These are phyloP conservation scores for Antigone vipio DNA, from an alignment of 2,113 vertebrate genomes.

Conservation along the genomic window DNA sequence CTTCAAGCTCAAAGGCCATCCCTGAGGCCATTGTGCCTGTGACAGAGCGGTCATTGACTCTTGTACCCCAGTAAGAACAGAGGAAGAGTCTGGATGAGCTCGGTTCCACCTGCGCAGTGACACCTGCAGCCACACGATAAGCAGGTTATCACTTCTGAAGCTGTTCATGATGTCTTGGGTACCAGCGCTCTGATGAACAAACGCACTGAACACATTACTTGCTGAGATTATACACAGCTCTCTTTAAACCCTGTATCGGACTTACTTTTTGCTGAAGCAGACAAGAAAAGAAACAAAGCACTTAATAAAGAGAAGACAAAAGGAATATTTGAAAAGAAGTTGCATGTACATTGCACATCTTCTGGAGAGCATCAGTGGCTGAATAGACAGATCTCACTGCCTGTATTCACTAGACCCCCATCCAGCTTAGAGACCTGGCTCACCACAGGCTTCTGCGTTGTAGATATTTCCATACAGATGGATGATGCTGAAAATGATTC, in stretches of 20 bases:
- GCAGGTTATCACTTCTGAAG: background rate
- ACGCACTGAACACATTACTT: too few relatives aligned
- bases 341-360: background rate
- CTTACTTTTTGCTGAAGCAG: background rate
- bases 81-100: background rate
- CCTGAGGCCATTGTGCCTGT: background rate
- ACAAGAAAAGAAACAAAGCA: background rate
- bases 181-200: background rate
- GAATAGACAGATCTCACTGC: background rate
- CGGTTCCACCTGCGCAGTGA: background rate
- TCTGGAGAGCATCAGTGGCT: background rate
- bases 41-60: background rate
- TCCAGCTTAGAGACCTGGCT: background rate
- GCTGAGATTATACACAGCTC: background rate
- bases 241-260: background rate
- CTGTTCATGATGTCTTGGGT: background rate
- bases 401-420: background rate
- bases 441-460: background rate
- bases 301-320: background rate
- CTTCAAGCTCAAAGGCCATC: background rate
- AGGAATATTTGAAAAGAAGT: background rate
- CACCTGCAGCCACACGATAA: background rate
- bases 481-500: background rate
- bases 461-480: background rate
- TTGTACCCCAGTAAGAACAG: background rate